phyloP scores from a whole-genome alignment of 2,888 invertebrate species.

The Gasteruption jaculator region DNA sequence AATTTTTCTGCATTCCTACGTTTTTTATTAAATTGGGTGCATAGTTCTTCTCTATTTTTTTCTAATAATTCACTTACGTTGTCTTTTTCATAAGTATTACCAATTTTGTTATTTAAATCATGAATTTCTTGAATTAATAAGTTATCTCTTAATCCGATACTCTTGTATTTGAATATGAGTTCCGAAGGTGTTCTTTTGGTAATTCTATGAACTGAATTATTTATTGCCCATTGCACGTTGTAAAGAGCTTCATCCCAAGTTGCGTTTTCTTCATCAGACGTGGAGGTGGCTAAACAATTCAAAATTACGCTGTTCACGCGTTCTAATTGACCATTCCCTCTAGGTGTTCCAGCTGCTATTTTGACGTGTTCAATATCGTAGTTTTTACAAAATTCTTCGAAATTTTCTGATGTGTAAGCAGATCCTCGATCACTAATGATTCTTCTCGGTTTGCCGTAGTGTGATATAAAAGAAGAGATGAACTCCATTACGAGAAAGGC shows the following conservation, averaged over 20 bases:
- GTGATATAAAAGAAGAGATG: constrained; percentile 19
- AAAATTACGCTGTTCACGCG: constrained; percentile 23
- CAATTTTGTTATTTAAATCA: constrained; percentile 13
- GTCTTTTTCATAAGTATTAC: constrained; percentile 11
- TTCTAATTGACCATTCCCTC: constrained; percentile 27
- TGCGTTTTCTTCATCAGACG: constrained; percentile 12
- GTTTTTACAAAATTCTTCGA: constrained; percentile 23
- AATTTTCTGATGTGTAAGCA: constrained; percentile 26
- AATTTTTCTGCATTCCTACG: constrained; percentile 6
- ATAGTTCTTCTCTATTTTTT: constrained; percentile 6
- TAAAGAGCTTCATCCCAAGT: constrained; percentile 24
- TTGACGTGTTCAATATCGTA: constrained; percentile 27
- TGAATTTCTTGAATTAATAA: constrained; percentile 7
- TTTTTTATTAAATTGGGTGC: constrained; percentile 10
- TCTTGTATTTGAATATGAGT: constrained; percentile 4
- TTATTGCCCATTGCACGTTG: constrained; percentile 18
- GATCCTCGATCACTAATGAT: constrained; percentile 32
- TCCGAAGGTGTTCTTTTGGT: constrained; percentile 18
- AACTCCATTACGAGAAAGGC: constrained; percentile 9
- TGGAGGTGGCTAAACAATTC: constrained; percentile 22
- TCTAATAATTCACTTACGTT: constrained; percentile 13
- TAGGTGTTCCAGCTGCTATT: constrained; percentile 26
- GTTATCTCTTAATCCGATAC: neutral
- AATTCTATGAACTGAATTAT: constrained; percentile 22
- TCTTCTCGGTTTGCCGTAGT: constrained; percentile 29